A percentile compares a stretch with the other conserved stretches of the same genome.
These are phyloP conservation scores for Pachydiplax longipennis DNA, from an alignment of 2,888 invertebrate species.

Conservation along the genomic window DNA sequence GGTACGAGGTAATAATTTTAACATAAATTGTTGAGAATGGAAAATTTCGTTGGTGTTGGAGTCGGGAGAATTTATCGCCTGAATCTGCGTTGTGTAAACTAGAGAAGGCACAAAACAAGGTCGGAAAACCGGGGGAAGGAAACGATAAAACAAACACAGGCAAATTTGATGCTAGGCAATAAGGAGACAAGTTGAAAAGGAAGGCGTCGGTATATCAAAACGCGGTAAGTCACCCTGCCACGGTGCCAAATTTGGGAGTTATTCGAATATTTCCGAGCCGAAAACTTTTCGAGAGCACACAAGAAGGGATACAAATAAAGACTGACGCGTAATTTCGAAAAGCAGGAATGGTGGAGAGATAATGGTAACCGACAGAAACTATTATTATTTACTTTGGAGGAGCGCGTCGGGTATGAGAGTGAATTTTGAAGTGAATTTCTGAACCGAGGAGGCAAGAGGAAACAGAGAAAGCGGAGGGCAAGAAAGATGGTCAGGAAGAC, in stretches of 20 bases:
- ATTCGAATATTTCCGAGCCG: not conserved
- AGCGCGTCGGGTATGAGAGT: not conserved
- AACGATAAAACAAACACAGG: no score
- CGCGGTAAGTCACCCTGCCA: not conserved
- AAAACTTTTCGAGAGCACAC: not conserved
- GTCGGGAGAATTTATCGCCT: no score
- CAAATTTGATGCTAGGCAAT: no score
- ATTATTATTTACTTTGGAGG: constrained; percentile 1
- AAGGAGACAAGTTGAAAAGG: not conserved
- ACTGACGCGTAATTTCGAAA: not conserved
- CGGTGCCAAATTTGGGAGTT: not conserved
- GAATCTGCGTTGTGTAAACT: no score
- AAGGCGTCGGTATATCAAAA: not conserved
- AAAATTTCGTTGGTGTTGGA: no score
- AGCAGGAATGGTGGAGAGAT: not conserved
- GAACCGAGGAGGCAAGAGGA: not conserved
- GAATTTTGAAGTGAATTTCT: constrained; percentile 32
- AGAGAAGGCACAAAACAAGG: no score
- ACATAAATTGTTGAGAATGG: no score
- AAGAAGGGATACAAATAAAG: constrained; percentile 11
- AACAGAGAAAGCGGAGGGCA: not conserved
- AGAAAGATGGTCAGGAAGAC: not conserved
- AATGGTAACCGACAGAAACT: constrained; percentile 11
- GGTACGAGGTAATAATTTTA: no score
- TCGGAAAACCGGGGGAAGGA: no score